Evolutionary conservation across 2,797 vertebrate genomes (phyloP).

Genomic region (Galagoides demidoff): DNA sequence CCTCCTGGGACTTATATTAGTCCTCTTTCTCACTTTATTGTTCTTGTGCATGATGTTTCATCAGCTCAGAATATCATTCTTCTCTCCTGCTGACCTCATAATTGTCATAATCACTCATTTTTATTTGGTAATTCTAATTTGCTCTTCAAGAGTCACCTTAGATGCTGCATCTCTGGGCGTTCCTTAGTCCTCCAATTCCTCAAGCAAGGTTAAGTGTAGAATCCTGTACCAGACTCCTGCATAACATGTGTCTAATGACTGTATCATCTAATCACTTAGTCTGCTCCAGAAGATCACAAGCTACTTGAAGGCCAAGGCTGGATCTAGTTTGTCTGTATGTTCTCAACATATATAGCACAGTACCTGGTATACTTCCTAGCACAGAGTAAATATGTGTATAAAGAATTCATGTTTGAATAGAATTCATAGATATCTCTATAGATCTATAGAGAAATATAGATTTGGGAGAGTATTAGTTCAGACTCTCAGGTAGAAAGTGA

Average conservation of each 20-base stretch:
- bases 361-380: background rate
- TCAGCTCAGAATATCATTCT: background rate
- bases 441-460: constrained; percentile 1
- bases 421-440: background rate
- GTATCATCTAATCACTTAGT: background rate
- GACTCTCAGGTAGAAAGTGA: constrained; percentile 25
- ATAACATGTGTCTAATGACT: background rate
- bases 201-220: background rate
- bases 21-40: background rate
- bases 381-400: background rate
- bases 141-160: constrained; percentile 27
- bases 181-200: background rate
- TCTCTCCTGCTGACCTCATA: background rate
- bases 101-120: background rate
- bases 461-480: background rate
- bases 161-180: background rate
- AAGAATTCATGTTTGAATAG: constrained; percentile 21
- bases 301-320: background rate
- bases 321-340: background rate
- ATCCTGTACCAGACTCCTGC: background rate
- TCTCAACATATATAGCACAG: background rate
- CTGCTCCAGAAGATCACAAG: background rate
- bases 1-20: background rate
- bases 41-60: background rate
- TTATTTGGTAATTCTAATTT: background rate